These are phyloP conservation scores for Ibycter americanus DNA, from an alignment of 2,797 vertebrate species.

Conservation along the genomic window DNA sequence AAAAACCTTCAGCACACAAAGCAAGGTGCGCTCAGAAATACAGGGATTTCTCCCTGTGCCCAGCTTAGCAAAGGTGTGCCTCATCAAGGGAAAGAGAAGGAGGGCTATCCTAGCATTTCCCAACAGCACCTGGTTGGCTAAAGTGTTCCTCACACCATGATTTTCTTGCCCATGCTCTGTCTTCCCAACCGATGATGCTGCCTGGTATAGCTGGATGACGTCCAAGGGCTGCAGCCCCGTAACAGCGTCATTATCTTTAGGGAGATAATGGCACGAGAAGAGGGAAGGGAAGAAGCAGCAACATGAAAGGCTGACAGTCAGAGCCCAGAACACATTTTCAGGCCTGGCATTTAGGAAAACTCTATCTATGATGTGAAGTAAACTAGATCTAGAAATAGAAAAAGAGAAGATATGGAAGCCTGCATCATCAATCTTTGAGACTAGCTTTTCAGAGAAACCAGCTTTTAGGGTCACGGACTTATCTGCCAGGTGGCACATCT, in stretches of 20 bases:
- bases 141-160: neutral
- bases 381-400: neutral
- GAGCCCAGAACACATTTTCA: neutral
- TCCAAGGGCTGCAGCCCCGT: neutral
- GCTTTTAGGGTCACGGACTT: neutral
- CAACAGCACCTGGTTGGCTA: neutral
- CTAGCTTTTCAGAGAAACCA: neutral
- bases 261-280: neutral
- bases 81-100: neutral
- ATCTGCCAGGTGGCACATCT: neutral
- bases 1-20: neutral
- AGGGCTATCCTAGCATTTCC: neutral
- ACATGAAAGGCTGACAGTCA: neutral
- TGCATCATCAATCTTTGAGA: neutral
- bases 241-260: neutral
- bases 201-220: neutral
- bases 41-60: neutral
- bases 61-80: neutral
- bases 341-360: neutral
- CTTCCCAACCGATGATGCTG: accelerated
- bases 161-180: neutral
- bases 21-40: neutral
- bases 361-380: neutral
- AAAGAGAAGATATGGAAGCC: neutral
- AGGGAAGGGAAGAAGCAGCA: neutral